A percentile compares a stretch with the other conserved stretches of the same genome.
These are phyloP conservation scores for Ptychadena robeensis DNA, from an alignment of 2,797 vertebrate species.

Conservation along the genomic window DNA sequence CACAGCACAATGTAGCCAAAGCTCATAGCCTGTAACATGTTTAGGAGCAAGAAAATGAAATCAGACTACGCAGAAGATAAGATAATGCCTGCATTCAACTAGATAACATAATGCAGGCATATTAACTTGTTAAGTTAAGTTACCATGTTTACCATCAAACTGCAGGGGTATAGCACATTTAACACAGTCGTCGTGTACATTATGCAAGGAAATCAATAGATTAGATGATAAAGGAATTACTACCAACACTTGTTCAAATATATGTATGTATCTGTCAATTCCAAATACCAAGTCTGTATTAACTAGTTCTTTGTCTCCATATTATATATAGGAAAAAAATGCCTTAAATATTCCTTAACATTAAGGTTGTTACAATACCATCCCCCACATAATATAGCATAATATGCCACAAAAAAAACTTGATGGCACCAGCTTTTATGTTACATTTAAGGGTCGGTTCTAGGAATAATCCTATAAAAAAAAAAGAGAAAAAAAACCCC, in stretches of 20 bases:
- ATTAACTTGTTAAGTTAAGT: too few relatives aligned
- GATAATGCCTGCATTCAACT: background rate
- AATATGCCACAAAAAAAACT: too few relatives aligned
- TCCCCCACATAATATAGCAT: too few relatives aligned
- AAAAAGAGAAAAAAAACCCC: too few relatives aligned
- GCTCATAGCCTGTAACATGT: constrained; percentile 2
- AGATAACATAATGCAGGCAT: background rate
- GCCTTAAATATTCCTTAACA: too few relatives aligned
- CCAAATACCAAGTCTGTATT: background rate
- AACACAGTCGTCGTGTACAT: background rate
- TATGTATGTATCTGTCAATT: background rate
- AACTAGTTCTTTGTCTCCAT: too few relatives aligned
- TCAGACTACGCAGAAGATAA: background rate
- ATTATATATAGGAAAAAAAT: too few relatives aligned
- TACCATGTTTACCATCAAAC: too few relatives aligned
- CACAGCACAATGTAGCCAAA: background rate
- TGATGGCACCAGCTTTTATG: too few relatives aligned
- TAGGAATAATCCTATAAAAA: too few relatives aligned
- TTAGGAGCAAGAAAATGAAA: background rate
- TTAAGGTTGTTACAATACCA: too few relatives aligned
- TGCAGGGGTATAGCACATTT: background rate
- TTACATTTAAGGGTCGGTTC: too few relatives aligned
- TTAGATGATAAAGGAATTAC: background rate
- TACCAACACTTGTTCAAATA: background rate
- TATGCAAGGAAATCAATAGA: background rate